phyloP scores from a whole-genome alignment of 30 jellyfish, hydroid and myxozoan genomes.

The Aurelia sp. region DNA sequence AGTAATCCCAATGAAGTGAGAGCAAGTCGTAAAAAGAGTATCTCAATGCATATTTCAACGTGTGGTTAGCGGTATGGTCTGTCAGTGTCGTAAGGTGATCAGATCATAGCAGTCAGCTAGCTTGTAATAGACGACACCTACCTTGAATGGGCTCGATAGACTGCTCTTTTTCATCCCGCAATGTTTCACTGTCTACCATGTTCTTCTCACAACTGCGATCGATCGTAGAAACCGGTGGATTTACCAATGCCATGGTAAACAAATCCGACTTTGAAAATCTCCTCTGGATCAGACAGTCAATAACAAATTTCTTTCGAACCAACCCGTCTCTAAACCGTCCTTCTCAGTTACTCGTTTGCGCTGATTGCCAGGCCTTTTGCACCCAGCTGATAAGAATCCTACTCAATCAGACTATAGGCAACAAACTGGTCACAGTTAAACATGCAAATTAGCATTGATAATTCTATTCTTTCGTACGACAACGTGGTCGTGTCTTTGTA shows the following conservation, averaged over 20 bases:
- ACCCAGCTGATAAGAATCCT: background rate
- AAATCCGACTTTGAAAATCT: constrained; percentile 4
- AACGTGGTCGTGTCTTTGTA: constrained; percentile 1
- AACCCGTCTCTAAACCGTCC: background rate
- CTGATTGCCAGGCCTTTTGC: constrained; percentile 1
- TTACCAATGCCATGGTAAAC: constrained; percentile 65
- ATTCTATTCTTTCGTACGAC: background rate
- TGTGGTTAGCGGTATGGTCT: constrained; percentile 73
- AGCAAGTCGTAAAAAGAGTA: constrained; percentile 42
- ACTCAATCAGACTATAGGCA: background rate
- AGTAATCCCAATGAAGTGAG: constrained; percentile 74
- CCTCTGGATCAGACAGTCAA: constrained; percentile 39
- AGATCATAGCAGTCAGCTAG: constrained; percentile 28
- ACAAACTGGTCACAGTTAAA: background rate
- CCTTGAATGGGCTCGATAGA: constrained; percentile 70
- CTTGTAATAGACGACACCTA: constrained; percentile 34
- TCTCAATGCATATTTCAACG: constrained; percentile 51
- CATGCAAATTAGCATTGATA: constrained; percentile 1
- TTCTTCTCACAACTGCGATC: constrained; percentile 66
- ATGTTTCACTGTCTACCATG: constrained; percentile 50
- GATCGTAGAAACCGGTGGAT: constrained; percentile 44
- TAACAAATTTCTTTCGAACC: background rate
- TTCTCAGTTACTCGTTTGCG: background rate
- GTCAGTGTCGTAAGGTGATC: constrained; percentile 54
- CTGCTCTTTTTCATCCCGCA: constrained; percentile 72